Evolutionary conservation across 2,113 vertebrate genomes (phyloP), one percentile per base, ranked within the genome.

Genomic region (Siphamia tubifer): DNA sequence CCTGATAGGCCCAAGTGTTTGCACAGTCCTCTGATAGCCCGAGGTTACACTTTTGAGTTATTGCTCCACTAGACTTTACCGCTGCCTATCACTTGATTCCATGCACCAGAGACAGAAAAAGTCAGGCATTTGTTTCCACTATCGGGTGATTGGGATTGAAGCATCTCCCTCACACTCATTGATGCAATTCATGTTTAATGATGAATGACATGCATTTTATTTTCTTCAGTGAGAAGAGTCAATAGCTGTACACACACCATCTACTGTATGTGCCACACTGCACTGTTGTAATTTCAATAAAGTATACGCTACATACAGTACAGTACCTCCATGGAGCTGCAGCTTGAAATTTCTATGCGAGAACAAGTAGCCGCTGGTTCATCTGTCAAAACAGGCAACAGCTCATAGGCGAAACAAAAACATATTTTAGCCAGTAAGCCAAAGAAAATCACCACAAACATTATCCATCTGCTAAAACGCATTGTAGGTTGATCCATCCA

Each of bases 391-490:
- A 72, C 36, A 69, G 40, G 72, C 66, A 75, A 65, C 45, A 63
- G 52, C 74, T 78, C 64, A 74, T 15, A 71, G 38, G 23, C 45
- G 38, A 58, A 49, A 32, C 30, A 32, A 77, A 77, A 83, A 54
- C 77, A 85, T 67, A 82, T 80, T 76, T 83, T 42, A 15, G 23
- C 63, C 49, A 62, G 56, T 82, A 71, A 82, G 77, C 80, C 78
- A 56, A 73, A 51, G 65, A 60, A 84, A 83, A 77, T 61, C 69
- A 55, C 78, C 68, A 82, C 69, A 77, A 62, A 84, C 66, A 84
- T 79, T 64, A 82, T 79, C 85, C 90, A 87, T 86, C 78, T 84
- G 84, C 74, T 85, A 61, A 83, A 79, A 65, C 32, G 57, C 69
- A 57, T 63, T 49, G 53, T 35, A 80, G 77, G 72, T 75, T 73